Evolutionary conservation across 2,888 invertebrate species (phyloP).

Genomic region (Rhaphigaster nebulosa): DNA sequence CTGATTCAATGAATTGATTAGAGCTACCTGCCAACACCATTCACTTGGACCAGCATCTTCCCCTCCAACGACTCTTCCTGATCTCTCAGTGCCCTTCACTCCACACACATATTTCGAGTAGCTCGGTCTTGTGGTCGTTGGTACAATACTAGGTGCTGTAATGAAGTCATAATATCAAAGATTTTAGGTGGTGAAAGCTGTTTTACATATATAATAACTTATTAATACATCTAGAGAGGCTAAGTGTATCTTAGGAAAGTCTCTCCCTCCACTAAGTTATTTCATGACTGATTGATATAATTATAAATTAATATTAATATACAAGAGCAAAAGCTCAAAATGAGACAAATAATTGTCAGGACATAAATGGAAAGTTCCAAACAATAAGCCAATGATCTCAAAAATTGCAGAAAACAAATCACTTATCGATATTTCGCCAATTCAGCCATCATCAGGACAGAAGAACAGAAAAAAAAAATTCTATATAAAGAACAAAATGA

Average conservation of each 20-base stretch:
- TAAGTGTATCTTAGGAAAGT: not conserved
- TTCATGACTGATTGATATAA: no score
- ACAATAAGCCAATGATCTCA: no score
- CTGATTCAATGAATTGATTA: conserved; percentile 93
- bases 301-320: no score
- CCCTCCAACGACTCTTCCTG: conserved; percentile 82
- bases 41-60: conserved; percentile 92
- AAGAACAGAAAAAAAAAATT: no score
- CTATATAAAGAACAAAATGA: no score
- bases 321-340: no score
- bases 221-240: not conserved
- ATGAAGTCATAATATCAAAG: conserved; percentile 59
- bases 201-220: not conserved
- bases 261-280: not conserved
- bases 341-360: no score
- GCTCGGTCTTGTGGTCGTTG: conserved; percentile 72
- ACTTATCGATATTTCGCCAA: no score
- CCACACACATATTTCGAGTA: conserved; percentile 94
- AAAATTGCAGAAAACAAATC: no score
- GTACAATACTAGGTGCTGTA: conserved; percentile 69
- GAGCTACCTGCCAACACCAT: conserved; percentile 96
- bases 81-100: conserved; percentile 81
- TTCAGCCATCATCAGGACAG: no score
- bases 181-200: not conserved
- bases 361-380: no score